Conservation (phyloP, 2,797 vertebrate species). For the Enteromius viviparus region DNA sequence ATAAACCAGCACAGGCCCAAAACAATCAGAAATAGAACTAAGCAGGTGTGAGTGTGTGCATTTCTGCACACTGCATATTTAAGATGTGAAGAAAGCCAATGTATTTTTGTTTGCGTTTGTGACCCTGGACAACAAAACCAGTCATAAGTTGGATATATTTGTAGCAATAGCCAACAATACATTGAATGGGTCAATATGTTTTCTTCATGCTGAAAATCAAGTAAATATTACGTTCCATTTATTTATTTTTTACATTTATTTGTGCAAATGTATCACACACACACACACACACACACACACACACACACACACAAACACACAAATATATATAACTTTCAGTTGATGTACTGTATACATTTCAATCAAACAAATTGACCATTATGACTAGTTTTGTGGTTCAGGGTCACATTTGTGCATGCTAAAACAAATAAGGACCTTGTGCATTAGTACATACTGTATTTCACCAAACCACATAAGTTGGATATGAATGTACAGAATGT, state of each 20-base stretch:
- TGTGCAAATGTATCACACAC: no score
- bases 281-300: no score
- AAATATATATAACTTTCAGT: background rate
- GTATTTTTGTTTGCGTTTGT: constrained; percentile 8
- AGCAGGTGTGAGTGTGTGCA: constrained; percentile 19
- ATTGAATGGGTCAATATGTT: background rate
- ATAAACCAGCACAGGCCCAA: constrained; percentile 5
- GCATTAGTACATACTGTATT: constrained; percentile 25
- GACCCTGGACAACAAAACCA: no score
- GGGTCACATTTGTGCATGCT: background rate
- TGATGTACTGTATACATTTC: no score
- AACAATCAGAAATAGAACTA: constrained; percentile 43
- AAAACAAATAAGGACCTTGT: constrained; percentile 23
- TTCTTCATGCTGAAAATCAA: no score
- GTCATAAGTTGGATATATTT: background rate
- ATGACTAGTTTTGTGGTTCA: background rate
- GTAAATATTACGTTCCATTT: no score
- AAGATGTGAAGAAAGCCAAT: constrained; percentile 9
- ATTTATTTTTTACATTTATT: no score
- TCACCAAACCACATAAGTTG: constrained; percentile 31
- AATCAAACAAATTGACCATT: background rate
- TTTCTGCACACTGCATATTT: background rate
- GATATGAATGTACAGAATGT: constrained; percentile 35
- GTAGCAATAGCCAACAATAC: background rate
- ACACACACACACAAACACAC: no score